phyloP scores from a whole-genome alignment of 2,113 vertebrate species.

The Eurystomus gularis region DNA sequence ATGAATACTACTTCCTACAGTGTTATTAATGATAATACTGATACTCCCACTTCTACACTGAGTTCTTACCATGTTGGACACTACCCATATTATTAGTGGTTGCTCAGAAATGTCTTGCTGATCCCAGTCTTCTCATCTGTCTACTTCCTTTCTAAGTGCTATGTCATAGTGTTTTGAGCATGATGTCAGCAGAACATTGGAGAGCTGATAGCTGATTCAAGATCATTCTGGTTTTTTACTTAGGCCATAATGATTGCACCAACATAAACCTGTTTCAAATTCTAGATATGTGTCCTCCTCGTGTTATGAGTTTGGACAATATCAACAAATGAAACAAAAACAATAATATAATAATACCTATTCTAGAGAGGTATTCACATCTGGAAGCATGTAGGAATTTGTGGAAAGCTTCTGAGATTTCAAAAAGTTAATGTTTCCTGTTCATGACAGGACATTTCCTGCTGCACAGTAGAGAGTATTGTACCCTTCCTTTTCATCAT shows the following conservation, averaged over 20 bases:
- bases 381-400: neutral
- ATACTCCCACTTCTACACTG: neutral
- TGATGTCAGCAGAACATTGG: neutral
- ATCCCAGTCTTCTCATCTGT: neutral
- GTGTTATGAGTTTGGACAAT: neutral
- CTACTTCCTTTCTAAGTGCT: neutral
- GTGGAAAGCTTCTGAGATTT: neutral
- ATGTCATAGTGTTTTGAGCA: neutral
- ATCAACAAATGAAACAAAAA: neutral
- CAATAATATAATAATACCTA: neutral
- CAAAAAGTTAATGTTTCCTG: neutral
- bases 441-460: neutral
- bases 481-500: neutral
- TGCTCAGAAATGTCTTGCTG: neutral
- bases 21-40: neutral
- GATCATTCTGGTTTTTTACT: neutral
- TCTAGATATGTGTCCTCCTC: neutral
- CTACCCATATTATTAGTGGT: neutral
- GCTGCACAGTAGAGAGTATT: neutral
- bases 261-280: neutral
- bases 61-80: neutral
- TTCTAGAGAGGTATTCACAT: neutral
- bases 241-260: neutral
- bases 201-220: neutral
- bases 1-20: neutral